Percentiles rank a stretch among this genome's conserved stretches.
Evolutionary conservation across 1,140 invertebrate genomes (phyloP).

Genomic region (honey bee (Apis mellifera)): DNA sequence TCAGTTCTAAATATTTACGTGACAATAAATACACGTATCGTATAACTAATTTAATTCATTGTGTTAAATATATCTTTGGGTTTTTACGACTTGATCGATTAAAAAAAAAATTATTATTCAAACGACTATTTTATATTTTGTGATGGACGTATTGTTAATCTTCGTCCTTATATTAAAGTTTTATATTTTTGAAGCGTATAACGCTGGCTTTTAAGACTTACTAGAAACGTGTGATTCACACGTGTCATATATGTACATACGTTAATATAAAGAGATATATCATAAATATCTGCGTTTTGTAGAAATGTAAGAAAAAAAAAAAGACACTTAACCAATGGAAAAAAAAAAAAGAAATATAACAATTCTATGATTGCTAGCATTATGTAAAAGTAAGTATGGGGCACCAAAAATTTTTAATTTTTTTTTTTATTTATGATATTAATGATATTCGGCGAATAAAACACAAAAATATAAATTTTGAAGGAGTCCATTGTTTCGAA

Average conservation of each 20-base stretch:
- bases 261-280: conserved; percentile 14
- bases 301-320: background rate
- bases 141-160: no score
- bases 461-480: no score
- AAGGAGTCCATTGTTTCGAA: no score
- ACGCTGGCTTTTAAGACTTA: background rate
- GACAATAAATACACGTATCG: conserved; percentile 61
- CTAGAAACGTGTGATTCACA: conserved; percentile 16
- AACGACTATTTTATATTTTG: background rate
- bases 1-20: conserved; percentile 29
- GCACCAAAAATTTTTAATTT: no score
- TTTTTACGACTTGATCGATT: conserved; percentile 34
- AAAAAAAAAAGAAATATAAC: background rate
- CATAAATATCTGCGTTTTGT: background rate
- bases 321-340: conserved; percentile 6
- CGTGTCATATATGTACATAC: conserved; percentile 29
- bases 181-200: background rate
- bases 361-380: background rate
- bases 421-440: no score
- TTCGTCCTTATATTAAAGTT: background rate
- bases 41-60: conserved; percentile 65
- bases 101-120: background rate
- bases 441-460: no score
- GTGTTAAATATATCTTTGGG: conserved; percentile 64
- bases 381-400: background rate